Evolutionary conservation across 2,797 vertebrate species (phyloP).

Genomic region (Cyprinella venusta): DNA sequence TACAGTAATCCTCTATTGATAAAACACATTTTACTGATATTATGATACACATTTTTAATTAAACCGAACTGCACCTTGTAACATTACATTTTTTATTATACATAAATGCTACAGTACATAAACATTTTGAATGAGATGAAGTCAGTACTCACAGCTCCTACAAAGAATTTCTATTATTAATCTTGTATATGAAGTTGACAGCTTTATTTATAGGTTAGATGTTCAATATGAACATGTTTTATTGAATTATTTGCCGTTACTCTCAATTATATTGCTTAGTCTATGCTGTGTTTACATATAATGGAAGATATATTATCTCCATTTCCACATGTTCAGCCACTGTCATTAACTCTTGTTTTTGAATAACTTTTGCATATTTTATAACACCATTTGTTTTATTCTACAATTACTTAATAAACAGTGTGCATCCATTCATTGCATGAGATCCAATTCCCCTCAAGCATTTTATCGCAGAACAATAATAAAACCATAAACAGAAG

Average conservation of each 20-base stretch:
- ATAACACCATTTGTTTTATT: not conserved
- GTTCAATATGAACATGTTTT: not conserved
- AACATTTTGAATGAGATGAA: not conserved
- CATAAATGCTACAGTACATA: not conserved
- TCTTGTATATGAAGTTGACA: not conserved
- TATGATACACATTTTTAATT: constrained; percentile 52
- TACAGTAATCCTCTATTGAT: not conserved
- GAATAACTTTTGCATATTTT: not conserved
- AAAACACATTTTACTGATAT: not conserved
- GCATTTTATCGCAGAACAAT: not conserved
- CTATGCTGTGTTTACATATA: not conserved
- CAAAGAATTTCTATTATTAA: not conserved
- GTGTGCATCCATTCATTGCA: not conserved
- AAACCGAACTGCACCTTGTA: not conserved
- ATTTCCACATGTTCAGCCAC: not conserved
- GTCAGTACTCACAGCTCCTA: not conserved
- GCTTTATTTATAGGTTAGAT: not conserved
- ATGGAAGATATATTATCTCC: not conserved
- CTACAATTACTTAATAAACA: too few relatives aligned
- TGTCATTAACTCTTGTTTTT: not conserved
- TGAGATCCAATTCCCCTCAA: not conserved
- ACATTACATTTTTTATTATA: not conserved
- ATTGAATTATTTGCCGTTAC: not conserved
- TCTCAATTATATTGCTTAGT: not conserved
- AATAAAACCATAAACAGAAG: too few relatives aligned